Base-by-base conservation (phyloP, 2,113 vertebrate species). In the Carollia perspicillata region DNA sequence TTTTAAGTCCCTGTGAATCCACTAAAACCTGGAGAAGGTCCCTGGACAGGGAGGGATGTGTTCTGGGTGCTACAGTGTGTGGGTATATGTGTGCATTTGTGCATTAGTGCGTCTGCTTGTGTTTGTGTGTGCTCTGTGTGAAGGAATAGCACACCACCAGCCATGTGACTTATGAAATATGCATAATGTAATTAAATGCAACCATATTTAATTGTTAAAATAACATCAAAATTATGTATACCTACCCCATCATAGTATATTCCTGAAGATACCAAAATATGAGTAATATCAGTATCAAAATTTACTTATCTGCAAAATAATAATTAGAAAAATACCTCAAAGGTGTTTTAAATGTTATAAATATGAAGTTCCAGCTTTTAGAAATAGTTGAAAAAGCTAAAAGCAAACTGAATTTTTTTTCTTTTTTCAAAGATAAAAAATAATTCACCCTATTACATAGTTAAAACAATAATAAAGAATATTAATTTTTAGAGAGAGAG, bases 121-220 rank as follows among this genome's bases (percentile, higher is more conserved):
- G 35, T 20, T 7, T 40, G 40, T 37, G 6, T 47, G 2, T 69
- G 5, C 40, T 47, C 3, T 63, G 3, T 47, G 60, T 16, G 49
- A 66, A 68, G 60, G 26, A 80, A 23, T 0, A 78, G 3, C 37
- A 18, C 42, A 47, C 69, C 13, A 84, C 63, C 11, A 51, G 42
- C n/a, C 47, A 14, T 49, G 30, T 77, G 13, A 80, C 1, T 40
- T 74, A 49, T 80, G 37, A 55, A 8, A 51, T 75, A 63, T 1
- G 35, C 8, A 47, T 63, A 60, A 78, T 7, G 23, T 68, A 49
- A 74, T 16, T 60, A 37, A 26, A 77, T 60, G 1, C 2, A 44
- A 83, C 1, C 58, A 74, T 42, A 44, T 79, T 93, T 47, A 35
- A 63, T 71, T 23, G 85, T 40, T 81, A 92, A 80, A 65, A 89